Evolutionary conservation across 2,113 vertebrate genomes (phyloP).

Genomic region (Amblyopsis rosae): DNA sequence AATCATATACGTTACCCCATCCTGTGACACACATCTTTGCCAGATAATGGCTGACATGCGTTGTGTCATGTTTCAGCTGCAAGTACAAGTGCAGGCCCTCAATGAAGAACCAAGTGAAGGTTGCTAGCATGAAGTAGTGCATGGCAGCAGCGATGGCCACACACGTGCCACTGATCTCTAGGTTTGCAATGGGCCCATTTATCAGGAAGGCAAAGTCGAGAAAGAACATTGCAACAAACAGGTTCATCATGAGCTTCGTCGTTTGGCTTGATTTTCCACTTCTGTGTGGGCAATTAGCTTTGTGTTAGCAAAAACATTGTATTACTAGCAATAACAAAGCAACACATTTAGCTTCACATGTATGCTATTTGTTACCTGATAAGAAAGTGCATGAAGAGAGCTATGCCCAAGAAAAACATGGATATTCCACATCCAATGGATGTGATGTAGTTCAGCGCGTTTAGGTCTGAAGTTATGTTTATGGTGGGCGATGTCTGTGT

Average conservation of each 20-base stretch:
- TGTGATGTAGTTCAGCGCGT: slow-evolving; percentile 52
- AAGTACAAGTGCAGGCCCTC: slow-evolving; percentile 80
- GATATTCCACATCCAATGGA: slow-evolving; percentile 62
- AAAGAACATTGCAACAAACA: slow-evolving; percentile 71
- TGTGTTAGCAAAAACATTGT: not conserved
- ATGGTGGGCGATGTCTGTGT: slow-evolving; percentile 16
- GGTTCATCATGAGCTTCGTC: slow-evolving; percentile 70
- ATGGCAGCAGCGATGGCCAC: slow-evolving; percentile 57
- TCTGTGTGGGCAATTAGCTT: slow-evolving; percentile 30
- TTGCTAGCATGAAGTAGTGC: slow-evolving; percentile 81
- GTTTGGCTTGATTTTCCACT: slow-evolving; percentile 61
- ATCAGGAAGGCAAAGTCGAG: slow-evolving; percentile 77
- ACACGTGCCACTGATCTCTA: slow-evolving; percentile 12
- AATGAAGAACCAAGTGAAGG: slow-evolving; percentile 79
- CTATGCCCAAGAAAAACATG: slow-evolving; percentile 50
- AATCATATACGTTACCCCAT: slow-evolving; percentile 75
- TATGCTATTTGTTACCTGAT: slow-evolving; percentile 37
- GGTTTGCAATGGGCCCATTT: slow-evolving; percentile 38
- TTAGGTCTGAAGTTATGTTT: slow-evolving; percentile 29
- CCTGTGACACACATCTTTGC: slow-evolving; percentile 71
- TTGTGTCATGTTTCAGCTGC: slow-evolving; percentile 57
- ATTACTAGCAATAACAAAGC: not conserved
- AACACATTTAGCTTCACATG: not conserved
- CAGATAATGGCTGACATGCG: slow-evolving; percentile 69
- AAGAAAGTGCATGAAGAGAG: slow-evolving; percentile 54